Base-by-base conservation (phyloP, 2,797 vertebrate genomes). In the Premnoplex brunnescens region DNA sequence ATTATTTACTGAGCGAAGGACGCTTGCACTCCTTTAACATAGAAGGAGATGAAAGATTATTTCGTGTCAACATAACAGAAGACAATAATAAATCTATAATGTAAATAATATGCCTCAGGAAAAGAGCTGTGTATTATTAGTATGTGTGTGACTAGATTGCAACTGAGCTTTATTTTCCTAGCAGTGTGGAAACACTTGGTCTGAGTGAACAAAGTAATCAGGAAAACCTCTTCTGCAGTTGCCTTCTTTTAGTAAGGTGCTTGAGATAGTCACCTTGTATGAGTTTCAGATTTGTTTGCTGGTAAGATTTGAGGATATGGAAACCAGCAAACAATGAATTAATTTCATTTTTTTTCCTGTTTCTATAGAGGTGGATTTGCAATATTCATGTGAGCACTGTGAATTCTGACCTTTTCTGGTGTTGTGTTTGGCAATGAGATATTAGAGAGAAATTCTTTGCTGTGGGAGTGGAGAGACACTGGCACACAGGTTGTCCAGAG, bases 21-120 rank as follows among this genome's bases (percentile, higher is more conserved):
- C 19, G 44, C 88, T 92, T 97, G 76, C 85, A 93, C 64, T 96
- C 91, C 93, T 97, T 97, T 96, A 97, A 97, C 93, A 91, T 72
- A 81, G 93, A 94, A 96, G 76, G 95, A 96, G 96, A 97, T 91
- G 67, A 95, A 97, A 97, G 96, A 96, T 97, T 97, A 97, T 97
- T 97, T 97, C 2, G 9, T 97, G 97, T 97, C 97, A 97, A 96
- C 71, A 89, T 89, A 92, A 85, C 82, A 88, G 93, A 96, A 97
- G 95, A 98, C 91, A 97, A 97, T 97, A 97, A 97, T 97, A 97
- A 97, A 98, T 97, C 96, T 92, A 87, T 96, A 97, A 97, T 95
- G 93, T 96, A 97, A 97, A 97, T 97, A 96, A 96, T 92, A 77
- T 76, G 90, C 89, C 79, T 89, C 51, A 83, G 91, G 79, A 80